Conservation (phyloP, 2,888 invertebrate genomes). For the Apamea crenata region DNA sequence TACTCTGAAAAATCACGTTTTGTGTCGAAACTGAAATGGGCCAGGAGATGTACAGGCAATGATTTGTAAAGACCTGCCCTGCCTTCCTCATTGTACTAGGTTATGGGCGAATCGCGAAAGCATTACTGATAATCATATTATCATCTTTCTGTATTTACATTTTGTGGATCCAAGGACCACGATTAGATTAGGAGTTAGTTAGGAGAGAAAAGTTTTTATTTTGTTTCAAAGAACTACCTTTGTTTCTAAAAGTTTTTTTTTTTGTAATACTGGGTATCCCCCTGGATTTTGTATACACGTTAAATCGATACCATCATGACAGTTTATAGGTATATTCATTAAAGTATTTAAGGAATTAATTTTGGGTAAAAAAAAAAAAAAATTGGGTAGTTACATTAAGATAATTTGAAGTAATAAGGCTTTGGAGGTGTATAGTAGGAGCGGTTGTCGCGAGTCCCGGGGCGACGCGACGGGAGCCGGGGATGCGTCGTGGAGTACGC, state of each 20-base stretch:
- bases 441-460: conserved; percentile 56
- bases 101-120: conserved; percentile 26
- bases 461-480: conserved; percentile 65
- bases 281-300: background rate
- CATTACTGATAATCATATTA: conserved; percentile 44
- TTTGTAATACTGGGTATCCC: background rate
- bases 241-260: background rate
- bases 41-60: conserved; percentile 26
- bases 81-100: conserved; percentile 36
- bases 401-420: conserved; percentile 60
- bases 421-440: conserved; percentile 66
- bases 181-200: background rate
- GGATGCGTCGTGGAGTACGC: conserved; percentile 64
- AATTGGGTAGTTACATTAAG: conserved; percentile 48
- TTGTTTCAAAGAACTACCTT: background rate
- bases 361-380: no score
- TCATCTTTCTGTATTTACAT: conserved; percentile 38
- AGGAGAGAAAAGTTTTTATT: background rate
- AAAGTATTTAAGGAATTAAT: conserved; percentile 58
- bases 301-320: conserved; percentile 27
- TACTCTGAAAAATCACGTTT: conserved; percentile 44
- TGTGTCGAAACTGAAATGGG: conserved; percentile 28
- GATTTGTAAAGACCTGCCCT: conserved; percentile 7
- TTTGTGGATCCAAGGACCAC: conserved; percentile 7
- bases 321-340: conserved; percentile 33